A percentile compares a stretch with the other conserved stretches of the same genome.
phyloP scores from a whole-genome alignment of 2,888 invertebrate genomes.

The Conus canariensis region DNA sequence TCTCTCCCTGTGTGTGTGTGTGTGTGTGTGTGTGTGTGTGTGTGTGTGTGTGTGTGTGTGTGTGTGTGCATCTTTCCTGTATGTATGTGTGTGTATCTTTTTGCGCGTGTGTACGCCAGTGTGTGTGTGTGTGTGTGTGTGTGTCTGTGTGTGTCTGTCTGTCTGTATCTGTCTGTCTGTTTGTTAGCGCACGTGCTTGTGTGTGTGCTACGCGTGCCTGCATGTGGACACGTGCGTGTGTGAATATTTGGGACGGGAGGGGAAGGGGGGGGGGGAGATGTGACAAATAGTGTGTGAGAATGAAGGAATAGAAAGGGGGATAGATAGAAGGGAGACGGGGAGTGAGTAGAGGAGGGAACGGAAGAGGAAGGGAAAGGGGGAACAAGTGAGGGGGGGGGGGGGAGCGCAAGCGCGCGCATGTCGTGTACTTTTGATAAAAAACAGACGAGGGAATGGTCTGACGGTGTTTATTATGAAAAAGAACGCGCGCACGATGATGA shows the following conservation, averaged over 20 bases:
- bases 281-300: no score
- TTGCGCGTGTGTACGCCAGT: neutral
- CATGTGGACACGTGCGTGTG: no score
- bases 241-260: no score
- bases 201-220: neutral
- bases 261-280: no score
- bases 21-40: neutral
- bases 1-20: neutral
- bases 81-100: neutral
- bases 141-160: neutral
- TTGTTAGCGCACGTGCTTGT: neutral
- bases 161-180: neutral
- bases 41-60: conserved; percentile 5
- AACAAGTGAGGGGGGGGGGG: no score
- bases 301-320: no score
- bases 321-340: no score
- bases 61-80: neutral
- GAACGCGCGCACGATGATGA: conserved; percentile 44
- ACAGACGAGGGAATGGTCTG: conserved; percentile 19
- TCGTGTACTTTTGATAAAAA: neutral
- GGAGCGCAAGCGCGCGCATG: no score
- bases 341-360: no score
- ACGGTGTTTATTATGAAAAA: conserved; percentile 44
- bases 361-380: no score
- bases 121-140: conserved; percentile 20